Percentiles rank a stretch among this genome's conserved stretches.
Evolutionary conservation across 2,888 invertebrate species (phyloP).

Genomic region (Osedax fenrisi): DNA sequence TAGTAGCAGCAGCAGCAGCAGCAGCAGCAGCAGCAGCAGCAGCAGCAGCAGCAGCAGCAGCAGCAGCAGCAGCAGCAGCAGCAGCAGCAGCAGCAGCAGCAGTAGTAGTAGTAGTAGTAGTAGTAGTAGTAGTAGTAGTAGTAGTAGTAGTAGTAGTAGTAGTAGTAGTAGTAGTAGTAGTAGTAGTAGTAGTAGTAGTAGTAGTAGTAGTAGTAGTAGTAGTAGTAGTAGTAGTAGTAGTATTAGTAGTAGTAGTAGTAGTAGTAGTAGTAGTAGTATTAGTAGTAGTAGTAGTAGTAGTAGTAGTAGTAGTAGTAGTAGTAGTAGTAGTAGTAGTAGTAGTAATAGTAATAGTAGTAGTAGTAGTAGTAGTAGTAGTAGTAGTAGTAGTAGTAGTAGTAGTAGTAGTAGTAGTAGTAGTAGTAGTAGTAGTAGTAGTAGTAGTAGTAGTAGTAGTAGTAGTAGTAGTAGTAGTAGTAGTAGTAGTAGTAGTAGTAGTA

Average conservation of each 20-base stretch:
- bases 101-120: slow-evolving; percentile 21
- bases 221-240: neutral
- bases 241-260: neutral
- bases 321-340: slow-evolving; percentile 21
- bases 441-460: neutral
- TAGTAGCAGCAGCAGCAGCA: slow-evolving; percentile 12
- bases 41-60: slow-evolving; percentile 12
- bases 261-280: neutral
- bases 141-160: slow-evolving; percentile 25
- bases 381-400: neutral
- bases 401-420: neutral
- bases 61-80: slow-evolving; percentile 14
- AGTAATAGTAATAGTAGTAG: slow-evolving; percentile 24
- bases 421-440: neutral
- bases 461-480: neutral
- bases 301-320: slow-evolving; percentile 23
- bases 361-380: slow-evolving; percentile 8
- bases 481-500: neutral
- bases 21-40: slow-evolving; percentile 9
- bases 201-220: neutral
- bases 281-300: neutral
- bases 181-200: neutral
- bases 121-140: slow-evolving; percentile 18
- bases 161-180: slow-evolving; percentile 26
- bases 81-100: slow-evolving; percentile 11